Base-by-base conservation (phyloP, 2,888 invertebrate genomes). In the Piscicola geometra region DNA sequence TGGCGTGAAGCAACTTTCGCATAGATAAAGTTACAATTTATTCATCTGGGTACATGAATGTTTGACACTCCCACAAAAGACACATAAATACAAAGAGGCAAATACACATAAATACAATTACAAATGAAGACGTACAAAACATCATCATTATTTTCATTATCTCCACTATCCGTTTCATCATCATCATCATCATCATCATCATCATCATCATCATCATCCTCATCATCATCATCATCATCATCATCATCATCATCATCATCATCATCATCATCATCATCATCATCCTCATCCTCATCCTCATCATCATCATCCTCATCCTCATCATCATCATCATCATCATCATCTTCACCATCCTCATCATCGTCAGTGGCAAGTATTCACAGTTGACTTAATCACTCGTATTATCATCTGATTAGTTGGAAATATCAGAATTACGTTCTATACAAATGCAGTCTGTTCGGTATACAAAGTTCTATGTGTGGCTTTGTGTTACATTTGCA, bases 231-330 rank as follows among this genome's bases (percentile, higher is more conserved):
- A 47, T 68, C 68, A 50, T 68, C 41, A n/a, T 68, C 50, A 68
- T 68, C 68, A 47, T 75, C 47, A 32, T 68, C 67, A 18, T 68
- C 75, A 28, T 75, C 75, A 50, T 75, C 68, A 75, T 75, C 75
- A 67, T 67, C 75, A 75, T 75, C 75, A 67, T 75, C 75, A 75
- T 75, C 75, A 68, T 75, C 75, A 67, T 30, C 75, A 36, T 75
- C 75, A 75, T 75, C 75, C 25, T 75, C 67, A 47, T 75, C 75
- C 5, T 67, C 75, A 33, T 60, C 73, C 12, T 60, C 60, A 36
- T 74, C 66, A 32, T 36, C 66, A 74, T 74, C 74, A 74, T 25
- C 66, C n/a, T 67, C 41, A 74, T 41, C 41, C 64, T 67, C 74
- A 64, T 41, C 74, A 36, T 67, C 74, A 64, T 67, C 74, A 64